Base-by-base conservation (phyloP, 2,797 vertebrate species). In the Lepidocolaptes lacrymiger region DNA sequence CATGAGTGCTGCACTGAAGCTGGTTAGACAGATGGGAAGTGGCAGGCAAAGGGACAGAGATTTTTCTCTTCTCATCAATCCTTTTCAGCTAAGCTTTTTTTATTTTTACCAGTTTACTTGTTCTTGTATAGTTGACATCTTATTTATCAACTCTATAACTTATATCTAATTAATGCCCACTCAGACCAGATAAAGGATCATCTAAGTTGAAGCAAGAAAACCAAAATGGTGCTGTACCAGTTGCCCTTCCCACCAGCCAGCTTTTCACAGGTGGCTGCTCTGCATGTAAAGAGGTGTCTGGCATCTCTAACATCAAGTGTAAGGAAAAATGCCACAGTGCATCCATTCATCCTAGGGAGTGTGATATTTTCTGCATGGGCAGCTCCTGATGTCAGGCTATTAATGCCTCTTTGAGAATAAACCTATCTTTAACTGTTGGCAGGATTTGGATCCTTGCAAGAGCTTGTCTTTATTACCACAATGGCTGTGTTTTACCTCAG, bases 401-500 rank as follows among this genome's bases (percentile, higher is more conserved):
- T 88, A 90, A 81, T n/a, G 27, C 6, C 8, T 76, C 74, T 81
- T 80, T 78, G 92, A 93, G 61, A 76, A 63, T 46, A 84, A 91
- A 77, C 51, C 28, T 36, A 5, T 46, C 32, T 55, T 18, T 23
- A 83, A 51, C 58, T 52, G 27, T 59, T 69, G 37, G 34, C 37
- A 76, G 74, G 67, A 51, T 13, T 9, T 2, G 49, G 41, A 63
- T 77, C 52, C 44, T 62, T 95, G 71, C 85, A 85, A 85, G 59
- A 55, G 5, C 39, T 90, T 84, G 89, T 72, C 62, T 89, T 90
- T 69, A 54, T 68, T 90, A 59, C 9, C 34, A 75, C 73, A 78
- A 43, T 73, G 81, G 23, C 69, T 59, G 63, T 81, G 32, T 95
- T 93, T 95, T 76, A 95, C 93, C 88, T 93, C 63, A 55, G 95